Evolutionary conservation across 2,888 invertebrate genomes (phyloP).

Genomic region (Candidula unifasciata): DNA sequence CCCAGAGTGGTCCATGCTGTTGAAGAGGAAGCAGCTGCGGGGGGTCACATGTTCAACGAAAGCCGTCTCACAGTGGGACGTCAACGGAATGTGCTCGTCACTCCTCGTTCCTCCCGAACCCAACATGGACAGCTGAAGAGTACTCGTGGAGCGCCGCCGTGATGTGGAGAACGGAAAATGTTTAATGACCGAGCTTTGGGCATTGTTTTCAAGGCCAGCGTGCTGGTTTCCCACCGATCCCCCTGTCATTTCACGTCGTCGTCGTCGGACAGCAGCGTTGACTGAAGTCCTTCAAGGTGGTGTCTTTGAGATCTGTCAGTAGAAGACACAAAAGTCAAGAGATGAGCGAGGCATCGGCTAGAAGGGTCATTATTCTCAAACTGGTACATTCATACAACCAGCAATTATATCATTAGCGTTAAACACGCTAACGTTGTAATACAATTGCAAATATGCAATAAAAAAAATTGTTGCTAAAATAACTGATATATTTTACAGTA

Average conservation of each 20-base stretch:
- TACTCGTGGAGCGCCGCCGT: background rate
- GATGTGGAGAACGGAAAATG: background rate
- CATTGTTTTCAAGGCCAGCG: background rate
- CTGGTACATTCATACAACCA: background rate
- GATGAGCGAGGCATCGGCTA: background rate
- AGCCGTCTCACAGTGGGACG: background rate
- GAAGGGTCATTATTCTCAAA: background rate
- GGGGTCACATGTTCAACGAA: background rate
- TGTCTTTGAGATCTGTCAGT: background rate
- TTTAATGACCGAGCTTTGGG: background rate
- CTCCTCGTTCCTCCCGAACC: background rate
- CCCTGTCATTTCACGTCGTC: constrained; percentile 14
- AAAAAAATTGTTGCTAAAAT: background rate
- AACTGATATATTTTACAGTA: no score
- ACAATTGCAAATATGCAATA: background rate
- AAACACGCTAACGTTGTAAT: background rate
- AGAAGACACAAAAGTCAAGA: background rate
- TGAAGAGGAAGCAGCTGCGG: background rate
- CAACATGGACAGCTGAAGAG: background rate
- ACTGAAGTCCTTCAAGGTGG: background rate
- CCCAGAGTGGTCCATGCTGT: background rate
- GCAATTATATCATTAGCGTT: background rate
- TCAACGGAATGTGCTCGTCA: background rate
- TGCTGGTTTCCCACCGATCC: background rate
- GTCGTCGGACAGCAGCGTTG: background rate